Evolutionary conservation across 1,140 invertebrate genomes (phyloP), one percentile per base, ranked within the genome.

Genomic region (Proales similis): DNA sequence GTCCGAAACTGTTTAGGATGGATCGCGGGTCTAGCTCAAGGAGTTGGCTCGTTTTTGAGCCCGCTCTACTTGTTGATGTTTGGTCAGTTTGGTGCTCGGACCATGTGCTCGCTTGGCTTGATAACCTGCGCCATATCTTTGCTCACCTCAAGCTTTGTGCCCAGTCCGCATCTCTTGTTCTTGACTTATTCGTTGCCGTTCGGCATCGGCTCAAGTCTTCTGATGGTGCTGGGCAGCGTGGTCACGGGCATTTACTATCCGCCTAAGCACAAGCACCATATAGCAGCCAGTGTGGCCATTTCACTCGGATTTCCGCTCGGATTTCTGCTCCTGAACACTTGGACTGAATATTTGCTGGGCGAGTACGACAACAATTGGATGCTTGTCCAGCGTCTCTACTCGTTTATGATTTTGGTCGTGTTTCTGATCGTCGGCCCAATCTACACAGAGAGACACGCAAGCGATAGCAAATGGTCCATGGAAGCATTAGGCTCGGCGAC

Each of bases 131-230:
- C 38, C 47, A 3, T 61, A 2, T 61, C 57, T 4, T 14, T 61
- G 24, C 7, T 46, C 6, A 4, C 26, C 2, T 61, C 57, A 19
- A 45, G 39, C 17, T 46, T 61, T 46, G 39, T 61, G 24, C 57
- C 39, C 5, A 61, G 38, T 61, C 32, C 33, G n/a, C 57, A 61
- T 45, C 47, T n/a, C 33, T 61, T 61, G 26, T 61, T 61, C 17
- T 4, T 61, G 14, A 61, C 57, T 6, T 61, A 61, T 19, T 45
- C 57, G 19, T 19, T 61, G 22, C 57, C 57, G 11, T 61, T 24
- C 11, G 57, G 57, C 17, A 45, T 61, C 17, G 57, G 39, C 14
- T 45, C 39, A 4, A 45, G 39, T 20, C 17, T 45, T 19, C 22
- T 46, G 26, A 46, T 61, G 9, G 39, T 61, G 4, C 17, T 61